Evolutionary conservation across 2,888 invertebrate species (phyloP).

Genomic region (Mesochorus sp.): DNA sequence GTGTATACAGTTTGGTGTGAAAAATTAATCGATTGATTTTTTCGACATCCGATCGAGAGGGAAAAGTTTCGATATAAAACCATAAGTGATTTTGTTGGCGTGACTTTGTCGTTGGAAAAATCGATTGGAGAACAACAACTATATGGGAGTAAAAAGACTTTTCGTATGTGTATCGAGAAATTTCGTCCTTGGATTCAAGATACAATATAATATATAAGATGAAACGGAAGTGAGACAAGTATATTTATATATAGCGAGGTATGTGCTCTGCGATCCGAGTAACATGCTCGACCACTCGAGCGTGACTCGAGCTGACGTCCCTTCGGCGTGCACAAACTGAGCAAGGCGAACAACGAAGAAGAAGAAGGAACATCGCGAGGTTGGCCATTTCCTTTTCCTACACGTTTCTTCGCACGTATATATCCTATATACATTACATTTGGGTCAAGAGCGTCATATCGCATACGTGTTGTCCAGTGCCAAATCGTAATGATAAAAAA

Average conservation of each 20-base stretch:
- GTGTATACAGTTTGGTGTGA: too few species aligned
- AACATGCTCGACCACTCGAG: constrained; percentile 36
- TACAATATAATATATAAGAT: too few species aligned
- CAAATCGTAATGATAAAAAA: constrained; percentile 54
- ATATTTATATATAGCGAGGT: not conserved
- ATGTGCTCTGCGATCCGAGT: constrained; percentile 26
- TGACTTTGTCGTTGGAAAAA: too few species aligned
- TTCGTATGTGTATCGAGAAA: constrained; percentile 10
- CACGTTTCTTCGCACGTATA: constrained; percentile 6
- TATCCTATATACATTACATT: constrained; percentile 28
- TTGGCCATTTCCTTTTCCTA: constrained; percentile 42
- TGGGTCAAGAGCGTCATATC: constrained; percentile 59
- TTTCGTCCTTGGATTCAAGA: constrained; percentile 12
- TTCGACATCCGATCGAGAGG: too few species aligned
- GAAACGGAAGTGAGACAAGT: constrained; percentile 26
- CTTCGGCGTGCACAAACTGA: not conserved
- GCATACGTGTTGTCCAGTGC: constrained; percentile 28
- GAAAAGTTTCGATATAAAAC: too few species aligned
- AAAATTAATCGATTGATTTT: too few species aligned
- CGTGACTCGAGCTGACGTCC: constrained; percentile 3
- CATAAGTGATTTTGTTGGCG: too few species aligned
- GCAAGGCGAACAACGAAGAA: not conserved
- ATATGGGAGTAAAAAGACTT: not conserved
- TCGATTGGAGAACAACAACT: too few species aligned
- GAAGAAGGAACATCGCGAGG: constrained; percentile 2